Percentiles rank a stretch among this genome's conserved stretches.
Conservation (phyloP, 2,113 vertebrate species). For the Petroica traversi region DNA sequence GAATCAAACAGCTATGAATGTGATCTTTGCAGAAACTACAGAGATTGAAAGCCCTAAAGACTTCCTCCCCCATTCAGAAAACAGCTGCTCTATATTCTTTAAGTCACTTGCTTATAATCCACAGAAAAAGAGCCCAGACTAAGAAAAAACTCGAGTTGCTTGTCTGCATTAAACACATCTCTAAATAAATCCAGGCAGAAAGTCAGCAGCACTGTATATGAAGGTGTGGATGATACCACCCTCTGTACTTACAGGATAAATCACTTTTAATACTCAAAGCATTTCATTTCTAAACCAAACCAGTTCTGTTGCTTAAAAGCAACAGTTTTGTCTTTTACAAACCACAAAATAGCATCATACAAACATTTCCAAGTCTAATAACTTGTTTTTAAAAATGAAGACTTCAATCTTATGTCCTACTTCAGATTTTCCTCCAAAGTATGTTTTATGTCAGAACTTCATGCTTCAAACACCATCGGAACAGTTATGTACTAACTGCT, state of each 20-base stretch:
- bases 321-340: neutral
- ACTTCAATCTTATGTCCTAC: neutral
- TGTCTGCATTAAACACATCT: neutral
- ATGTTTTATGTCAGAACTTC: neutral
- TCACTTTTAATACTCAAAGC: neutral
- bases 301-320: neutral
- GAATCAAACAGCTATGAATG: neutral
- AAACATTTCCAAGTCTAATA: neutral
- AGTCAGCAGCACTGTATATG: neutral
- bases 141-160: neutral
- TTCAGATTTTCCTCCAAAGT: neutral
- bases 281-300: neutral
- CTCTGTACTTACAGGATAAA: neutral
- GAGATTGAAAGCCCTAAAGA: neutral
- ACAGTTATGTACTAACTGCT: neutral
- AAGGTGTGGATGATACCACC: neutral
- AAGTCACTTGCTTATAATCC: neutral
- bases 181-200: neutral
- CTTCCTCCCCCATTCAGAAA: neutral
- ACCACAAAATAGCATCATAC: neutral
- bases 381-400: neutral
- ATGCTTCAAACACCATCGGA: neutral
- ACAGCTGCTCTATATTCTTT: neutral
- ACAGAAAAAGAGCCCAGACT: neutral
- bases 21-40: neutral